These are phyloP conservation scores for Empis livida DNA, from an alignment of 2,888 invertebrate species.

Conservation along the genomic window DNA sequence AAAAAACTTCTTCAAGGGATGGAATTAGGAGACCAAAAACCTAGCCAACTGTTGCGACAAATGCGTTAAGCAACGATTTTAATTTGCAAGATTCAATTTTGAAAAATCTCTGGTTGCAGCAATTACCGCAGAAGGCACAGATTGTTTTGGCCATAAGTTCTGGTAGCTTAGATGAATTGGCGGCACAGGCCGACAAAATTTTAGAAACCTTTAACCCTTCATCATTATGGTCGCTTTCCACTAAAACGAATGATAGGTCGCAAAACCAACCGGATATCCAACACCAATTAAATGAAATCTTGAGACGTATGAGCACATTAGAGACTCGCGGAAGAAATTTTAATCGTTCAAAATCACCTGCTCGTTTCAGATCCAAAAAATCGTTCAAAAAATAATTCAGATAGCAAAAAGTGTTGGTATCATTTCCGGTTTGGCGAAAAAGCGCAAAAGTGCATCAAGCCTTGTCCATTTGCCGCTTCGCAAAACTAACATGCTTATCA, in stretches of 20 bases:
- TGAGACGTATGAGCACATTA: too few species aligned
- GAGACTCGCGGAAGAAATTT: too few species aligned
- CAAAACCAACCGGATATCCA: too few species aligned
- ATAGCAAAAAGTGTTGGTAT: neutral
- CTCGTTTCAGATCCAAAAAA: too few species aligned
- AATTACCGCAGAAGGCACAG: neutral
- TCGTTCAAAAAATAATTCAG: too few species aligned
- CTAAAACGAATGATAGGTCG: too few species aligned
- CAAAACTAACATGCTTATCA: neutral
- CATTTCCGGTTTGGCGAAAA: neutral
- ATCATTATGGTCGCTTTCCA: neutral
- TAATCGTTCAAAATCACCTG: too few species aligned
- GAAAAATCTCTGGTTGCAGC: neutral
- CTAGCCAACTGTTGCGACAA: neutral
- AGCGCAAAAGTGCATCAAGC: neutral
- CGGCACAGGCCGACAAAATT: neutral
- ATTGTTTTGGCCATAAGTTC: neutral
- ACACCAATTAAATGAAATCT: too few species aligned
- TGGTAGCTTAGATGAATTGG: neutral
- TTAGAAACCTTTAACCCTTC: neutral
- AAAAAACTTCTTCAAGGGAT: neutral
- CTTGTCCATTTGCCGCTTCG: neutral
- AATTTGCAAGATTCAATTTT: neutral
- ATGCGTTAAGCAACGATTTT: neutral
- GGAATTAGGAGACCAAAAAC: neutral